phyloP scores from a whole-genome alignment of 1,140 invertebrate species.

The Frieseomelitta varia region DNA sequence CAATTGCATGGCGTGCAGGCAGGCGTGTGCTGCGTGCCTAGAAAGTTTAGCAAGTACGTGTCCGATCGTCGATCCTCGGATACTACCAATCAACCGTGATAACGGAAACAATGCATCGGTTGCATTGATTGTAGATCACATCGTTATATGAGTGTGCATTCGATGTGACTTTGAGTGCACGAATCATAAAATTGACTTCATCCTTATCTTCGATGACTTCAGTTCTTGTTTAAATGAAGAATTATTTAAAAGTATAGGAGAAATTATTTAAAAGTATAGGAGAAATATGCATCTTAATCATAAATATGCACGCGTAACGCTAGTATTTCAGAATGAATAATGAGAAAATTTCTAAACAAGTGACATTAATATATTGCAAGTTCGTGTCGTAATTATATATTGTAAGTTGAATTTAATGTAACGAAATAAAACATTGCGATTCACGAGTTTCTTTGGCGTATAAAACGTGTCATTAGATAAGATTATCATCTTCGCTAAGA shows the following conservation, averaged over 20 bases:
- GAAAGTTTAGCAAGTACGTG: constrained; percentile 69
- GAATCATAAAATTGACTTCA: constrained; percentile 15
- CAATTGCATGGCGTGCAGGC: background rate
- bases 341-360: background rate
- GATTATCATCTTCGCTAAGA: constrained; percentile 3
- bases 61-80: constrained; percentile 58
- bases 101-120: constrained; percentile 71
- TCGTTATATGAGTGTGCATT: background rate
- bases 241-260: background rate
- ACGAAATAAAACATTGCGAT: background rate
- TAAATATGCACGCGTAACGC: background rate
- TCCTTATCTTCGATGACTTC: constrained; percentile 53
- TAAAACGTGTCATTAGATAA: constrained; percentile 12
- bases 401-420: background rate
- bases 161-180: constrained; percentile 30
- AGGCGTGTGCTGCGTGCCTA: constrained; percentile 60
- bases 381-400: background rate
- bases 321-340: background rate
- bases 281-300: background rate
- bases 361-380: background rate
- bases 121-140: constrained; percentile 32
- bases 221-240: background rate
- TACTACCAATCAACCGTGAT: constrained; percentile 70
- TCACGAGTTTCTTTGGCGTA: background rate
- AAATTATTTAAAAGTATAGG: background rate